Evolutionary conservation across 2,888 invertebrate species (phyloP), one percentile per base, ranked within the genome.

Genomic region (Euclidia mi): DNA sequence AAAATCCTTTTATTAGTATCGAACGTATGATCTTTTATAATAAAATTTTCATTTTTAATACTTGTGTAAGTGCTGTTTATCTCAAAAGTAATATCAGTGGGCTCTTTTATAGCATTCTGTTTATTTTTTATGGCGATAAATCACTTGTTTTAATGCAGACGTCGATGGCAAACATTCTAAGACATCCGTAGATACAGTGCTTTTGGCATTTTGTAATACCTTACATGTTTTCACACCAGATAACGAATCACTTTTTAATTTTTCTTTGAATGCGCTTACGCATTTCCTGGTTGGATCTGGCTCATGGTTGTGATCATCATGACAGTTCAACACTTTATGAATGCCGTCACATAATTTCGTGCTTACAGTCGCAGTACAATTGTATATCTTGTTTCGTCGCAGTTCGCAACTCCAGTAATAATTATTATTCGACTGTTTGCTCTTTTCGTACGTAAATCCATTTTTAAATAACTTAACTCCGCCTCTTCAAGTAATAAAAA

Each of bases 1-100:
- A 60, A 9, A 28, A 51, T 48, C 45, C 48, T 15, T 28, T 61
- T 52, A 7, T 61, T 52, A 7, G 28, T 35, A 15, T 51, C 50
- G 20, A 31, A 55, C 28, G 29, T 34, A 10, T 17, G 7, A 44
- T 52, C 48, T 20, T 61, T 51, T 40, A 55, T 50, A 12, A 56
- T 15, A 35, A 56, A 51, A 46, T 41, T 55, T 20, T 55, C 34
- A 20, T 29, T 34, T 0, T 49, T 17, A 29, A 60, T 53, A 34
- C 43, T 14, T 3, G 50, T 56, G 15, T 34, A 12, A 29, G 40
- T 18, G 6, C 35, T 17, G 28, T 44, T 28, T 18, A 48, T 32
- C 29, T 60, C 7, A 43, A 60, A 60, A 51, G 20, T 15, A 20
- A 60, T 17, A 60, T 56, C 50, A 28, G 11, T 12, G 10, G 60